Conservation (phyloP, 2,113 vertebrate genomes). For the Seriola quinqueradiata region DNA sequence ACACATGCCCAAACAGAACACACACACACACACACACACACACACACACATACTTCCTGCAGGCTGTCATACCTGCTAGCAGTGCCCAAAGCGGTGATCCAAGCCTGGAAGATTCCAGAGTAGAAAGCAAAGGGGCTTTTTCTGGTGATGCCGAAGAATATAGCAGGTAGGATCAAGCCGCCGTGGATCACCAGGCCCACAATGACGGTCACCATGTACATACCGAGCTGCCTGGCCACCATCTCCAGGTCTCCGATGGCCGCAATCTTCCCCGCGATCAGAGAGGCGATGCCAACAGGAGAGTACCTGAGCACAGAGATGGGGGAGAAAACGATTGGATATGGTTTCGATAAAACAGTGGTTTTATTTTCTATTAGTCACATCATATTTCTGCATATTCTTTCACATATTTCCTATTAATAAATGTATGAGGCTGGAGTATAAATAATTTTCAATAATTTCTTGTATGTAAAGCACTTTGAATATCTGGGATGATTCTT, state of each 20-base stretch:
- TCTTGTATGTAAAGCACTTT: no score
- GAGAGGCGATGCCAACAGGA: slow-evolving; percentile 87
- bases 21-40: slow-evolving; percentile 4
- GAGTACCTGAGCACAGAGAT: slow-evolving; percentile 83
- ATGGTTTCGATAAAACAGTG: no score
- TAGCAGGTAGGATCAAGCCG: slow-evolving; percentile 85
- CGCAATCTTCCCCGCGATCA: slow-evolving; percentile 89
- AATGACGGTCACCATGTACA: slow-evolving; percentile 90
- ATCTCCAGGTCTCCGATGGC: slow-evolving; percentile 87
- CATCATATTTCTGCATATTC: no score
- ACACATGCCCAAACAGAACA: slow-evolving; percentile 44
- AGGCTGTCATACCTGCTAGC: slow-evolving; percentile 84
- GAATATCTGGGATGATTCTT: no score
- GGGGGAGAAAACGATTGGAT: background rate
- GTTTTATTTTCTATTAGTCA: background rate
- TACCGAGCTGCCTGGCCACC: slow-evolving; percentile 87
- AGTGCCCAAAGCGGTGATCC: slow-evolving; percentile 89
- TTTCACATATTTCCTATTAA: background rate
- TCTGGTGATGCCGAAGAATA: slow-evolving; percentile 86
- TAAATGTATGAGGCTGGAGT: background rate
- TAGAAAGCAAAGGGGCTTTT: slow-evolving; percentile 87
- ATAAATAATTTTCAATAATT: no score
- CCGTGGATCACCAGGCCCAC: slow-evolving; percentile 90
- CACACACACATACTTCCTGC: slow-evolving; percentile 18
- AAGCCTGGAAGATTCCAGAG: slow-evolving; percentile 89